Evolutionary conservation across 2,797 vertebrate genomes (phyloP).

Genomic region (Tapirus indicus): DNA sequence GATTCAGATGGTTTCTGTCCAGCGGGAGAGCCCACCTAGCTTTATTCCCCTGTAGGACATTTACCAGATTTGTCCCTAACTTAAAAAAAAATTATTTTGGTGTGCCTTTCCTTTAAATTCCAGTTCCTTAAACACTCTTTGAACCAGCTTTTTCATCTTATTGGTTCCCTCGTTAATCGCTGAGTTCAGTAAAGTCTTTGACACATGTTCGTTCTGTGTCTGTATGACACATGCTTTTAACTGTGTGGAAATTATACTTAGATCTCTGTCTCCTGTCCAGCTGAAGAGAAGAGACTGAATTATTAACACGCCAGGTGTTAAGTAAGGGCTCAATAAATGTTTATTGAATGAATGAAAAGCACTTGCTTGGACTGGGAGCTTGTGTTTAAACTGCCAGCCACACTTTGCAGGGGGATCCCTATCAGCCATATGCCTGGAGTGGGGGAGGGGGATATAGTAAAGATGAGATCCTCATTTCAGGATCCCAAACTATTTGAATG

Average conservation of each 20-base stretch:
- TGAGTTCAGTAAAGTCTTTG: constrained; percentile 17
- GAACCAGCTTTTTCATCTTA: background rate
- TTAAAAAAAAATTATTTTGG: background rate
- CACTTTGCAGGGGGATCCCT: background rate
- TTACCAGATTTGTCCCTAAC: background rate
- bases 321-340: background rate
- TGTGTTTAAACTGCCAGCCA: background rate
- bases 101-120: constrained; percentile 11
- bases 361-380: background rate
- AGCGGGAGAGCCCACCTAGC: background rate
- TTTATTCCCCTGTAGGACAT: background rate
- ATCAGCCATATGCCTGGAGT: background rate
- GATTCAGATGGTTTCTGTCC: background rate
- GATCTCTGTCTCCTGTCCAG: background rate
- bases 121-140: background rate
- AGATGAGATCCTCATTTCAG: background rate
- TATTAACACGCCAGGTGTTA: background rate
- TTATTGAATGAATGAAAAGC: background rate
- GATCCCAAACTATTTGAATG: background rate
- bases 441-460: background rate
- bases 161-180: background rate
- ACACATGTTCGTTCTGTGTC: background rate
- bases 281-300: constrained; percentile 14
- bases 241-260: constrained; percentile 41
- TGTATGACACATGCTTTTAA: background rate